Evolutionary conservation across 2,113 vertebrate genomes (phyloP).

Genomic region (Gymnarchus niloticus): DNA sequence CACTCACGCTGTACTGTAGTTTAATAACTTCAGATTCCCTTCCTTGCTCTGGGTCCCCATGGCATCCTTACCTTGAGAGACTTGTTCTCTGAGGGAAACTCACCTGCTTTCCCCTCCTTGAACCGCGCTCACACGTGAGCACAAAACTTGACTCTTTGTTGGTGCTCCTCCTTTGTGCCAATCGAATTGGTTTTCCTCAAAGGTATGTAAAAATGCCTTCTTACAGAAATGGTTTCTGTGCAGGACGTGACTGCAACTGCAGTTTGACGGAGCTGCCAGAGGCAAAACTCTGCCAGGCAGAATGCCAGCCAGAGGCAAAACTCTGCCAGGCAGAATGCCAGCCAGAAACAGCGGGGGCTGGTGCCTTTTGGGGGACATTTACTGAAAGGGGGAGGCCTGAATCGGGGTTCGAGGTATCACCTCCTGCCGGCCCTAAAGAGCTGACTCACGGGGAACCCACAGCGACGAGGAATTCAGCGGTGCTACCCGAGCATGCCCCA

Average conservation of each 20-base stretch:
- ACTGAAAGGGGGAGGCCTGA: conserved; percentile 47
- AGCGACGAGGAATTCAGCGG: neutral
- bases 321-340: neutral
- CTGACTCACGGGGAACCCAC: neutral
- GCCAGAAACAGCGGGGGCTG: neutral
- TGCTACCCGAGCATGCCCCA: no score
- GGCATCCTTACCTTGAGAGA: no score
- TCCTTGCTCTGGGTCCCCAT: no score
- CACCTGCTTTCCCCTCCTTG: no score
- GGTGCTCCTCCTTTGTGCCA: no score
- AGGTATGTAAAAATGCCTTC: no score
- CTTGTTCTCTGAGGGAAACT: no score
- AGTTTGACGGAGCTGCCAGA: neutral
- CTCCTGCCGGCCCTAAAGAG: neutral
- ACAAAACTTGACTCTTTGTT: no score
- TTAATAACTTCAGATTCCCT: no score
- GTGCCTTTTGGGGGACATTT: conserved; percentile 49
- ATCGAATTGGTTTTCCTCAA: no score
- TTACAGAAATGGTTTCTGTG: neutral
- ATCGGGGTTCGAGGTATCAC: neutral
- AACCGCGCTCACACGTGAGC: no score
- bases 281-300: neutral
- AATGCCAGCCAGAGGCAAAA: neutral
- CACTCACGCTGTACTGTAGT: no score
- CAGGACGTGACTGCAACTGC: neutral